Percentiles rank a stretch among this genome's conserved stretches.
Evolutionary conservation across 2,888 invertebrate species (phyloP).

Genomic region (Diabrotica balteata): DNA sequence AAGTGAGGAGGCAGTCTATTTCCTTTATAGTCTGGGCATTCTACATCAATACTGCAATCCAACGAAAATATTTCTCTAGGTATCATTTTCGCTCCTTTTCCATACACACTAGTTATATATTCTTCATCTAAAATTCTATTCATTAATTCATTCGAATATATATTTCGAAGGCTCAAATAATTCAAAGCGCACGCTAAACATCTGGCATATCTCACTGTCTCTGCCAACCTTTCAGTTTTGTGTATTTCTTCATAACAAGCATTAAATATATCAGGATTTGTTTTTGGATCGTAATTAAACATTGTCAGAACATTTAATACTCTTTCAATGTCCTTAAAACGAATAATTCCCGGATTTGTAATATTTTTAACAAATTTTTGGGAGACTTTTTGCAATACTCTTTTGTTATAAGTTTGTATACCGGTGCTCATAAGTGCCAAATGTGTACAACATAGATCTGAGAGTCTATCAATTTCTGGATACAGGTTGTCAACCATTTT

Average conservation of each 20-base stretch:
- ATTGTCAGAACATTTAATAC: slow-evolving; percentile 68
- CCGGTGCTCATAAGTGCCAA: slow-evolving; percentile 69
- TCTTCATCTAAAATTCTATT: slow-evolving; percentile 65
- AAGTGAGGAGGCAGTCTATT: slow-evolving; percentile 63
- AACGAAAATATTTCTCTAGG: slow-evolving; percentile 69
- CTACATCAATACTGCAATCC: slow-evolving; percentile 69
- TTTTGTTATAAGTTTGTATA: slow-evolving; percentile 61
- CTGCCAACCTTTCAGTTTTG: slow-evolving; percentile 62
- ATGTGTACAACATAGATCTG: slow-evolving; percentile 70
- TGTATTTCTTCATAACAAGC: slow-evolving; percentile 63
- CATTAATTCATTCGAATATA: slow-evolving; percentile 69
- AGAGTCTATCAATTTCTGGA: slow-evolving; percentile 67
- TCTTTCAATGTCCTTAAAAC: slow-evolving; percentile 80
- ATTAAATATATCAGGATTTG: slow-evolving; percentile 59
- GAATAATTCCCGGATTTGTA: slow-evolving; percentile 49
- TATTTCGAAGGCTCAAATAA: slow-evolving; percentile 66
- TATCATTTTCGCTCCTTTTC: slow-evolving; percentile 45
- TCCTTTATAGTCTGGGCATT: slow-evolving; percentile 67
- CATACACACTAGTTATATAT: slow-evolving; percentile 66
- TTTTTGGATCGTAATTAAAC: slow-evolving; percentile 67
- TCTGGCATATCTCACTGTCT: slow-evolving; percentile 67
- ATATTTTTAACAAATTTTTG: slow-evolving; percentile 63
- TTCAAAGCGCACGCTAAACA: slow-evolving; percentile 69
- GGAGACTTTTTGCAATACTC: slow-evolving; percentile 62
- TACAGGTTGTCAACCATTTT: slow-evolving; percentile 65